These are phyloP conservation scores for Sterrhoptilus dennistouni DNA, from an alignment of 2,113 vertebrate genomes.

Conservation along the genomic window DNA sequence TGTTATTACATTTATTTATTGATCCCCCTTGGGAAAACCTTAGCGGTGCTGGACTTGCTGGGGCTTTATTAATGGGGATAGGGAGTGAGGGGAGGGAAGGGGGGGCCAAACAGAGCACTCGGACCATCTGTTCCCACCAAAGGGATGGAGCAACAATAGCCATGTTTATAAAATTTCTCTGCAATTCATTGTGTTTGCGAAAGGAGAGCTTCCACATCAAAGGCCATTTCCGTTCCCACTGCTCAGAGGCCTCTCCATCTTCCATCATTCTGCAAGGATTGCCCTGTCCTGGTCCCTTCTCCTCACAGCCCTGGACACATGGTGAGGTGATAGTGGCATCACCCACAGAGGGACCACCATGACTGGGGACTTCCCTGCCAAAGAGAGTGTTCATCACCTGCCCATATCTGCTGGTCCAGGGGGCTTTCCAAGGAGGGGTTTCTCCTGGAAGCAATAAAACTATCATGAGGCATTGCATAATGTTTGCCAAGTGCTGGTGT, in stretches of 20 bases:
- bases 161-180: slow-evolving; percentile 62
- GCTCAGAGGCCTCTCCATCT: background rate
- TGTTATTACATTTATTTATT: slow-evolving; percentile 67
- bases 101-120: background rate
- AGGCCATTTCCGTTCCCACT: slow-evolving; percentile 9
- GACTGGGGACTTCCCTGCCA: background rate
- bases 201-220: slow-evolving; percentile 58
- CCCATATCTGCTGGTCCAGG: accelerated
- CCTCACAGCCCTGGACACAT: background rate
- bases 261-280: background rate
- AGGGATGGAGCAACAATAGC: slow-evolving; percentile 46
- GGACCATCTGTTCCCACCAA: slow-evolving; percentile 59
- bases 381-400: background rate
- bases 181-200: slow-evolving; percentile 31
- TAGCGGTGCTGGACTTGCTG: background rate
- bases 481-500: background rate
- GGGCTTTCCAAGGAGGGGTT: background rate
- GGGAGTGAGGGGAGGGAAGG: background rate
- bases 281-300: background rate
- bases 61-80: slow-evolving; percentile 37
- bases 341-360: background rate
- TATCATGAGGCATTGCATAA: background rate
- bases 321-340: background rate
- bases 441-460: background rate
- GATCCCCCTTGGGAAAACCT: slow-evolving; percentile 55